Evolutionary conservation across 2,888 invertebrate species (phyloP), one percentile per base, ranked within the genome.

Genomic region (Elegia similella): DNA sequence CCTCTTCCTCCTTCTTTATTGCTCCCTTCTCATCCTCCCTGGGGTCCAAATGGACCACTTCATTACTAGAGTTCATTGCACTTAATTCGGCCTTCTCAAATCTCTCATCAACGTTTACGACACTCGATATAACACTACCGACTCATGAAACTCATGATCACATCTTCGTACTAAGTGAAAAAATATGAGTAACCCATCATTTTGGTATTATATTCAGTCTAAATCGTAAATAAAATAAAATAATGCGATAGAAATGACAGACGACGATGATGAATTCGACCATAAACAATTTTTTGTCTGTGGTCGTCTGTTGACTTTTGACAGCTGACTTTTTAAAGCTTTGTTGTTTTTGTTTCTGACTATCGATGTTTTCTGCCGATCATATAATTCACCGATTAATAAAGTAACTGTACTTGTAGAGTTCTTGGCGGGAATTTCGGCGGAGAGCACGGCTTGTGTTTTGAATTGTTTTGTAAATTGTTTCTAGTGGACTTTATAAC

Each of bases 61-160:
- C 73, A 66, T 65, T 69, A 66, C 67, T 67, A 55, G 78, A 71
- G 75, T 82, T 82, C 78, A 80, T 75, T 74, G 78, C 75, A 73
- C 80, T 76, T 64, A 70, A 62, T 72, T 82, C 81, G 65, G 84
- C 78, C 86, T 84, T 85, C 71, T 71, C 78, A 67, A 43, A 42
- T 29, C 5, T 7, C 6, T 32, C 29, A 16, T 42, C 7, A 15
- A 15, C 13, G 7, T 42, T 42, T 48, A 29, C 12, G 13, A 13
- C 10, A 30, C 32, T 16, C 6, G 34, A 16, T 13, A 50, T 32
- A 15, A 12, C 16, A 5, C 16, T 34, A 30, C n/a, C 7, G 13
- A n/a, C 3, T 6, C 6, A 6, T 12, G 1, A 16, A 50, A 17
- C 32, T 34, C 1, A 6, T 8, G 1, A 50, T 50, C 34, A 34